Evolutionary conservation across 2,888 invertebrate genomes (phyloP).

Genomic region (Portevinia maculata): DNA sequence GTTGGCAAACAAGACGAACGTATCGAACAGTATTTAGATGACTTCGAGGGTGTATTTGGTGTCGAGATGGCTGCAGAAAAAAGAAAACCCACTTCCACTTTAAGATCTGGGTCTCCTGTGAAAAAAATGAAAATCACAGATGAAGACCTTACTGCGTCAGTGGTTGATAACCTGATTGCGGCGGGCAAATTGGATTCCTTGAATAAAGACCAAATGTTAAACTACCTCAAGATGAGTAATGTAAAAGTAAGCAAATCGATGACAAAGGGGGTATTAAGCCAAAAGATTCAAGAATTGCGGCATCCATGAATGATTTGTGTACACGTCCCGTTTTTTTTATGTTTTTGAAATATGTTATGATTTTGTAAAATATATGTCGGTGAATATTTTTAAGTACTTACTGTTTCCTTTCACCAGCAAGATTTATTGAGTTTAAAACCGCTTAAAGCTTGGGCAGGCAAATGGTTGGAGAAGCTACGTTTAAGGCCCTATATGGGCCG

Average conservation of each 20-base stretch:
- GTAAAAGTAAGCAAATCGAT: slow-evolving; percentile 21
- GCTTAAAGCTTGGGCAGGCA: too few relatives aligned
- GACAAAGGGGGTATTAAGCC: slow-evolving; percentile 34
- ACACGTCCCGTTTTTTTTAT: background rate
- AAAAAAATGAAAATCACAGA: slow-evolving; percentile 77
- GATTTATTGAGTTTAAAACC: too few relatives aligned
- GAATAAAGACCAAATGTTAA: slow-evolving; percentile 36
- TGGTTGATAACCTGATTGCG: slow-evolving; percentile 42
- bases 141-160: slow-evolving; percentile 59
- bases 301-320: background rate
- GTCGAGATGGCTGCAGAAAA: slow-evolving; percentile 75
- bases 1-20: slow-evolving; percentile 78
- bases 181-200: slow-evolving; percentile 22
- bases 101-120: slow-evolving; percentile 51
- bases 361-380: too few relatives aligned
- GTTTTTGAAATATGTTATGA: background rate
- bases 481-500: too few relatives aligned
- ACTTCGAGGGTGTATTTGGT: slow-evolving; percentile 77
- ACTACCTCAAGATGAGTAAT: slow-evolving; percentile 24
- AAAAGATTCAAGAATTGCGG: slow-evolving; percentile 33
- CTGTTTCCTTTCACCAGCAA: too few relatives aligned
- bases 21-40: slow-evolving; percentile 77
- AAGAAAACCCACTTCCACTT: slow-evolving; percentile 64
- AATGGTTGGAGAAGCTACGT: too few relatives aligned
- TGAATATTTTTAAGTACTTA: too few relatives aligned